Evolutionary conservation across 1,140 invertebrate species (phyloP).

Genomic region (Penaeus japonicus): DNA sequence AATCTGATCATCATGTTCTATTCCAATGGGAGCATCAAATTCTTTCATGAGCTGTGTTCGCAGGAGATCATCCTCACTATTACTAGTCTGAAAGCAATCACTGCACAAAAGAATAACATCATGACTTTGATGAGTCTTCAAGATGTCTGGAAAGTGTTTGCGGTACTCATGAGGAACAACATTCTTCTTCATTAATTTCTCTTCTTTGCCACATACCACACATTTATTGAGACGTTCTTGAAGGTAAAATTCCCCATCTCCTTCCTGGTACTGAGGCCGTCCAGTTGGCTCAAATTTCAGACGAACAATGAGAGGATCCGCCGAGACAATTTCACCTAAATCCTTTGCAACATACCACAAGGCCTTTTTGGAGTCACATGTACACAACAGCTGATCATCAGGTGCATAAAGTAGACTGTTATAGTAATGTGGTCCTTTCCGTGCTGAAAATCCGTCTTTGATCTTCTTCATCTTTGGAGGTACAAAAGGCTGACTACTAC

Average conservation of each 20-base stretch:
- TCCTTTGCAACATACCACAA: conserved; percentile 76
- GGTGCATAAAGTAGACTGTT: conserved; percentile 82
- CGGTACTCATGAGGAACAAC: conserved; percentile 85
- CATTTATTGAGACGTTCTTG: conserved; percentile 78
- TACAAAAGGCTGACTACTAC: background rate
- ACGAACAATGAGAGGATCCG: conserved; percentile 76
- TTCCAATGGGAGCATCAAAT: conserved; percentile 73
- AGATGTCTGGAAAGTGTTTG: conserved; percentile 79
- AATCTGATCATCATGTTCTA: conserved; percentile 63
- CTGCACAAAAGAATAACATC: conserved; percentile 81
- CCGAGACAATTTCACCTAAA: conserved; percentile 71
- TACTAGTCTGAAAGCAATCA: conserved; percentile 77
- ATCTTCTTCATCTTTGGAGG: background rate
- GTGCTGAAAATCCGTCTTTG: conserved; percentile 61
- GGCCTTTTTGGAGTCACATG: conserved; percentile 81
- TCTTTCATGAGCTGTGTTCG: conserved; percentile 70
- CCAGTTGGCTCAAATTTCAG: conserved; percentile 84
- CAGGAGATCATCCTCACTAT: conserved; percentile 72
- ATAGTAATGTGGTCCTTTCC: conserved; percentile 77
- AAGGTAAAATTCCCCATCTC: conserved; percentile 62
- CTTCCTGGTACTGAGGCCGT: conserved; percentile 74
- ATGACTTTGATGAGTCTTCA: conserved; percentile 85
- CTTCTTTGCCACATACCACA: conserved; percentile 78
- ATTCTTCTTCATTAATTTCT: conserved; percentile 80
- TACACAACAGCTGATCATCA: conserved; percentile 80